These are phyloP conservation scores for Pyrrhura leucotis DNA, from an alignment of 2,797 vertebrate genomes.

Conservation along the genomic window DNA sequence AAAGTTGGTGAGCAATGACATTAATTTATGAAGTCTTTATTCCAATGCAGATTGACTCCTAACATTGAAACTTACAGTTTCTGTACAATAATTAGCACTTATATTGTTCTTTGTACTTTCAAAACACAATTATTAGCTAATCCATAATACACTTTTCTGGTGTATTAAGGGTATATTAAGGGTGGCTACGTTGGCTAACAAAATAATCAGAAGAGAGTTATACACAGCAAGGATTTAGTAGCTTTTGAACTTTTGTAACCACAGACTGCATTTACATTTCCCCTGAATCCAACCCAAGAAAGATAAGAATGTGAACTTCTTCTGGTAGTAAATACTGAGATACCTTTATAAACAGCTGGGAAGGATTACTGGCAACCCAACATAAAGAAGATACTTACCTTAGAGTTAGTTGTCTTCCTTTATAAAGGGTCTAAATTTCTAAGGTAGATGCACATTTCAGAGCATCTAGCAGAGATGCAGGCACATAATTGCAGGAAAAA, in stretches of 20 bases:
- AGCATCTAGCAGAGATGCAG: neutral
- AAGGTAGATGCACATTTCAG: neutral
- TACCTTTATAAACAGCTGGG: neutral
- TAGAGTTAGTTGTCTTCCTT: neutral
- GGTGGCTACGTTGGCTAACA: neutral
- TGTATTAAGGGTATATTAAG: neutral
- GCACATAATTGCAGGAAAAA: neutral
- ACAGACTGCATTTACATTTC: neutral
- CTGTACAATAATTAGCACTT: neutral
- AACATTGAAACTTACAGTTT: neutral
- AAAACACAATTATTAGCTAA: neutral
- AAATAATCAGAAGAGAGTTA: neutral
- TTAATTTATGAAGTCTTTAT: neutral
- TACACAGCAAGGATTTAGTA: neutral
- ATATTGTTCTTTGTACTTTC: neutral
- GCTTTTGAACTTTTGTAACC: neutral
- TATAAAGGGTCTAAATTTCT: neutral
- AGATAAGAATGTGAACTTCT: neutral
- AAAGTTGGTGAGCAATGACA: neutral
- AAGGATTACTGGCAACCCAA: neutral
- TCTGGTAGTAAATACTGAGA: neutral
- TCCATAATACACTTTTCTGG: neutral
- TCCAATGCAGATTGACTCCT: neutral
- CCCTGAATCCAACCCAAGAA: neutral
- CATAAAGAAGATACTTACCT: neutral